Percentiles rank a stretch among this genome's conserved stretches.
phyloP scores from a whole-genome alignment of 2,113 vertebrate genomes.

The Nibea coibor region DNA sequence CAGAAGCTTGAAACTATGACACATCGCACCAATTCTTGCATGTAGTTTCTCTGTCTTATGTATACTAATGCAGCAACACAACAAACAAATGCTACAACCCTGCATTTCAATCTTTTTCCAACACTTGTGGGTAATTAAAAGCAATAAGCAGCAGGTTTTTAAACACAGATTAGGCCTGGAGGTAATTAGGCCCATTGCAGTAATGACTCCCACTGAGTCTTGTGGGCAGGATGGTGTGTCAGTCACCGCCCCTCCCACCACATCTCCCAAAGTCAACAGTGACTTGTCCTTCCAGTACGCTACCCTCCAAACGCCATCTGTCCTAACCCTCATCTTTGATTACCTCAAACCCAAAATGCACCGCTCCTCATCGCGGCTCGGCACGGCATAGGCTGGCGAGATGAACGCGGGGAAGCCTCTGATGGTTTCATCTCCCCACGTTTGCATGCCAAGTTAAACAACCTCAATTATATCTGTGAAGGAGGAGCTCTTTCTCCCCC shows the following conservation, averaged over 20 bases:
- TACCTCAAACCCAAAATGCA: constrained; percentile 44
- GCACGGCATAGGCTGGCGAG: constrained; percentile 26
- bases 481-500: background rate
- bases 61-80: background rate
- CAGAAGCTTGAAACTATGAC: background rate
- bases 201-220: constrained; percentile 75
- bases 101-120: constrained; percentile 35
- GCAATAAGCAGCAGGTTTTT: constrained; percentile 69
- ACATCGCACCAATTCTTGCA: background rate
- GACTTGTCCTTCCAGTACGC: constrained; percentile 58
- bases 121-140: constrained; percentile 69
- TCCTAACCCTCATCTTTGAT: constrained; percentile 55
- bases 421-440: constrained; percentile 40
- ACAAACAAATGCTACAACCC: constrained; percentile 32
- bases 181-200: constrained; percentile 73
- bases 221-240: constrained; percentile 55
- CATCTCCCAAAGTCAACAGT: constrained; percentile 62
- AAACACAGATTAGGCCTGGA: constrained; percentile 73
- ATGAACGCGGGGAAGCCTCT: constrained; percentile 30
- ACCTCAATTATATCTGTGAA: constrained; percentile 44
- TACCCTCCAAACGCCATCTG: constrained; percentile 71
- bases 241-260: constrained; percentile 63
- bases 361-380: background rate
- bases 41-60: background rate
- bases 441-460: constrained; percentile 55